phyloP scores from a whole-genome alignment of 2,113 vertebrate genomes.

The Caranx melampygus region DNA sequence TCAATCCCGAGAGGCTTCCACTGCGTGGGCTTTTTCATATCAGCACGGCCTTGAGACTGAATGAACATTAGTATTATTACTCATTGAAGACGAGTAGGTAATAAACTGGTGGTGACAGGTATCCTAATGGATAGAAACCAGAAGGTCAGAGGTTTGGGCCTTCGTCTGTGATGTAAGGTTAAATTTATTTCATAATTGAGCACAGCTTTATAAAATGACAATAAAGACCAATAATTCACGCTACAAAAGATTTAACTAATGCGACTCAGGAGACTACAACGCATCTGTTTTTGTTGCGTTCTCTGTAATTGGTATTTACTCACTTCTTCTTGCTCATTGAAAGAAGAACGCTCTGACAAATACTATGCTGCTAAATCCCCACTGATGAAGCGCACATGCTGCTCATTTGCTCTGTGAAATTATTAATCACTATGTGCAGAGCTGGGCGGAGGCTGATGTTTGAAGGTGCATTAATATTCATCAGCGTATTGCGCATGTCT shows the following conservation, averaged over 20 bases:
- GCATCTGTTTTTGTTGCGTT: constrained; percentile 2
- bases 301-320: constrained; percentile 22
- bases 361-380: constrained; percentile 28
- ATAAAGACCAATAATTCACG: background rate
- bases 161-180: background rate
- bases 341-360: constrained; percentile 18
- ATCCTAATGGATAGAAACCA: background rate
- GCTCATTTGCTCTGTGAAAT: constrained; percentile 56
- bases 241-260: constrained; percentile 1
- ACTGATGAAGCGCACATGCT: constrained; percentile 30
- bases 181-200: background rate
- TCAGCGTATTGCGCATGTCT: constrained; percentile 43
- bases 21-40: constrained; percentile 7
- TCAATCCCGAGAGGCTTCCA: constrained; percentile 26
- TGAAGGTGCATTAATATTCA: constrained; percentile 67
- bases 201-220: background rate
- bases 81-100: background rate
- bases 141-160: background rate
- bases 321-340: background rate
- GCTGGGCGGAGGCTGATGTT: constrained; percentile 38
- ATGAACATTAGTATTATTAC: background rate
- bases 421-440: constrained; percentile 50
- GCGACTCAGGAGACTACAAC: background rate
- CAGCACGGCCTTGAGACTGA: background rate
- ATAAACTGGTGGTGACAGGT: constrained; percentile 24